A percentile compares a stretch with the other conserved stretches of the same genome.
These are phyloP conservation scores for Clytia hemisphaerica DNA, from an alignment of 30 jellyfish, hydroid and myxozoan species.

Conservation along the genomic window DNA sequence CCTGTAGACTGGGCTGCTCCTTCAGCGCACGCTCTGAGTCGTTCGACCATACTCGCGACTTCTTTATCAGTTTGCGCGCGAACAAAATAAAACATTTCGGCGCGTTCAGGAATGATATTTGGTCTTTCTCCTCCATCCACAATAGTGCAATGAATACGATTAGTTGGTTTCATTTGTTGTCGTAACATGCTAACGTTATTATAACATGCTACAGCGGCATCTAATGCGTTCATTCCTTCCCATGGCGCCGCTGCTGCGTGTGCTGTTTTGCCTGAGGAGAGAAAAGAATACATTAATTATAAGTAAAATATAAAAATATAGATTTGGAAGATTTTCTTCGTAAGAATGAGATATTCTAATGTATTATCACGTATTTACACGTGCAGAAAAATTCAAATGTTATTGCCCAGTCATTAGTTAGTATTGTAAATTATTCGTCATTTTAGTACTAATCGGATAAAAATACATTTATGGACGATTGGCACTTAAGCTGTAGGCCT, in stretches of 20 bases:
- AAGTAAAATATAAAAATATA: background rate
- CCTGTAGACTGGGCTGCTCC: constrained; percentile 94
- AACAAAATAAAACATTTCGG: constrained; percentile 37
- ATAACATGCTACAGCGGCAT: constrained; percentile 90
- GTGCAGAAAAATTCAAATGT: too few species aligned
- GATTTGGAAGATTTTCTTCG: too few species aligned
- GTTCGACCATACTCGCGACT: constrained; percentile 23
- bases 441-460: too few species aligned
- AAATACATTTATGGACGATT: too few species aligned
- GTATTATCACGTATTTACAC: too few species aligned
- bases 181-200: constrained; percentile 78
- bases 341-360: too few species aligned
- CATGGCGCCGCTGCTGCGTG: constrained; percentile 96
- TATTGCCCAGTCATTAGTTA: too few species aligned
- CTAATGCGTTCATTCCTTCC: constrained; percentile 89
- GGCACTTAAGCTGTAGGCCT: too few species aligned
- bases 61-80: constrained; percentile 42
- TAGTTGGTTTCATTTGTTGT: constrained; percentile 69
- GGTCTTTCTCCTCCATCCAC: constrained; percentile 85
- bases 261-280: constrained; percentile 51
- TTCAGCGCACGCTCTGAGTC: constrained; percentile 47
- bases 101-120: constrained; percentile 70
- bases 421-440: too few species aligned
- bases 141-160: constrained; percentile 63
- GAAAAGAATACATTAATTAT: background rate